Evolutionary conservation across 1,140 invertebrate genomes (phyloP), one percentile per base, ranked within the genome.

Genomic region (Hirudo medicinalis): DNA sequence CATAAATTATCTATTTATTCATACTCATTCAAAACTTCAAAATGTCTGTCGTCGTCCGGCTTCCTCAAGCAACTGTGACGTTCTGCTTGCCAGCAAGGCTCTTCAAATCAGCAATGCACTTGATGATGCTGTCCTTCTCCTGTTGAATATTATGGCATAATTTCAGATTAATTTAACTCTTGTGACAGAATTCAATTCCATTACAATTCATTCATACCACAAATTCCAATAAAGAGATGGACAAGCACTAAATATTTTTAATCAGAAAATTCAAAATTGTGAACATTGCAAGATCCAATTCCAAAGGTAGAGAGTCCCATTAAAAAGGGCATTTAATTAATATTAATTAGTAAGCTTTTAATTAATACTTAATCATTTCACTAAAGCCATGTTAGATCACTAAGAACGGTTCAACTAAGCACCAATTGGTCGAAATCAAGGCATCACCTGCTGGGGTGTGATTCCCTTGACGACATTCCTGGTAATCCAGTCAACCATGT

Each of bases 401-500:
- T 6, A 36, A 3, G 2, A 36, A 36, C 32, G 32, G 32, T 3
- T 36, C 32, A 36, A n/a, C n/a, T 36, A 36, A 36, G 32, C 32
- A 36, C 2, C 32, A 36, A 6, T 36, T 2, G 2, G 6, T 36
- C 6, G 32, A 6, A 2, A 36, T 3, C 32, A 22, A 49, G 22
- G 54, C 54, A 32, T 57, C 72, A 82, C 82, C 83, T 94, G 91
- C 78, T 95, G 88, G 0, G 92, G 88, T 67, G 91, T 93, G 78
- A 97, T 91, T 72, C 91, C 88, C 77, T 90, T 88, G 54, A 87
- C 83, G 13, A 97, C 94, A 78, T 85, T 90, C 74, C 83, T 82
- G 3, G 94, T 87, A 73, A 97, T 90, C 91, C 92, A 98, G 78
- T 91, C 87, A 0, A 92, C 91, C 90, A 97, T 91, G 80, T 96